Percentiles rank a stretch among this genome's conserved stretches.
Evolutionary conservation across 2,113 vertebrate species (phyloP).

Genomic region (Nannobrachium achirus): DNA sequence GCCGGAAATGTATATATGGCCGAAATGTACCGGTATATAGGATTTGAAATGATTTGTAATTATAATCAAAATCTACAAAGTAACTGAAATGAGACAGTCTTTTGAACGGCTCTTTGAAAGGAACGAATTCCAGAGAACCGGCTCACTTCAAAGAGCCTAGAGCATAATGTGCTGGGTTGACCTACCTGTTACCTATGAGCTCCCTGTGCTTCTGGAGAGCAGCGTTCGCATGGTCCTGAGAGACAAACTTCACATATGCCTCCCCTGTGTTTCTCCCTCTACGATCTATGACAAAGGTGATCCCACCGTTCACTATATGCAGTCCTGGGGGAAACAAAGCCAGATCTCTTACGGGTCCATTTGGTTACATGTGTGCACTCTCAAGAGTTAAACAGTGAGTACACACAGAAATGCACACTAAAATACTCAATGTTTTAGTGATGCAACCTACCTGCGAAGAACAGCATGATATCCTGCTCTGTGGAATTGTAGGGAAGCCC

Average conservation of each 20-base stretch:
- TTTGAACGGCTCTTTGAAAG: no score
- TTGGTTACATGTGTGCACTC: not conserved
- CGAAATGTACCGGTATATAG: no score
- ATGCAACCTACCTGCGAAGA: conserved; percentile 85
- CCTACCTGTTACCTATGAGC: conserved; percentile 87
- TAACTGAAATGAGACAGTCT: no score
- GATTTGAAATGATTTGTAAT: no score
- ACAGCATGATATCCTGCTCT: conserved; percentile 81
- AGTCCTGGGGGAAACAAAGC: conserved; percentile 53
- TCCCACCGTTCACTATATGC: conserved; percentile 56
- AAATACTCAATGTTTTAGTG: no score
- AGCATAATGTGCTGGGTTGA: not conserved
- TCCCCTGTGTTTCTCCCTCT: conserved; percentile 84
- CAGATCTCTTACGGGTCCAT: not conserved
- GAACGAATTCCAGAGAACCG: no score
- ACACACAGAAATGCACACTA: no score
- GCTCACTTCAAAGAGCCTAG: no score
- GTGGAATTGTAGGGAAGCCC: conserved; percentile 89
- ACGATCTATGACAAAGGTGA: conserved; percentile 78
- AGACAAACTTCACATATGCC: conserved; percentile 88
- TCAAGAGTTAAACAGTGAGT: not conserved
- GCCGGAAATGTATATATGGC: no score
- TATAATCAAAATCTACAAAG: no score
- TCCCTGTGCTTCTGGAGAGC: conserved; percentile 85
- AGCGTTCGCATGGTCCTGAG: conserved; percentile 82